Percentiles rank a stretch among this genome's conserved stretches.
These are phyloP conservation scores for Diuraphis noxia DNA, from an alignment of 1,140 invertebrate species.

Conservation along the genomic window DNA sequence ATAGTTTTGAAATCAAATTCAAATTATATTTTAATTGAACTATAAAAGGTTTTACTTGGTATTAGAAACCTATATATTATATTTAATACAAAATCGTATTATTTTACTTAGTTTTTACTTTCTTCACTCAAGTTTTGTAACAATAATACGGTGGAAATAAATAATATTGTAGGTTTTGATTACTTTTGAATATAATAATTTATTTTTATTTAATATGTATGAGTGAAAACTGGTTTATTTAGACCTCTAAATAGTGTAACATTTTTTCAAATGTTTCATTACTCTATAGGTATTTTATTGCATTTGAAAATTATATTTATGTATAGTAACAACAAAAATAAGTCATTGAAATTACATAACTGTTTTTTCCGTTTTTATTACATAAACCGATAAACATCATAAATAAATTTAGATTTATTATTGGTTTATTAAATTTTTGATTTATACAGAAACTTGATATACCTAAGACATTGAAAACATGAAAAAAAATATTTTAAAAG, in stretches of 20 bases:
- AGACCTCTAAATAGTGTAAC: no score
- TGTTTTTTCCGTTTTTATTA: not conserved
- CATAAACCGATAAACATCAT: no score
- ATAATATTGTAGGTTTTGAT: not conserved
- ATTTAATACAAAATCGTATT: not conserved
- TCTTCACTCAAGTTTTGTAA: not conserved
- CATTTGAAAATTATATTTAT: not conserved
- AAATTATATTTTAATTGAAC: not conserved
- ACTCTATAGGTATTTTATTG: no score
- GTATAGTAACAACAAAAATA: not conserved
- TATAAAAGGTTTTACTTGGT: not conserved
- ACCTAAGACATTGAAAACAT: not conserved
- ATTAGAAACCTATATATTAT: not conserved
- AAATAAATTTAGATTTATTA: not conserved
- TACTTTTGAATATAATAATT: not conserved
- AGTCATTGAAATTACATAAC: not conserved
- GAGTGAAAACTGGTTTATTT: not conserved
- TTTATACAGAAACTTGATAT: not conserved
- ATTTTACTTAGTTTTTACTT: not conserved
- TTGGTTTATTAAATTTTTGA: not conserved
- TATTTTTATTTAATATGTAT: no score
- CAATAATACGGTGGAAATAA: not conserved
- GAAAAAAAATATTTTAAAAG: not conserved
- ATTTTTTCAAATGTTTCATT: not conserved
- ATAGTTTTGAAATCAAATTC: not conserved